Base-by-base conservation (phyloP, 2,113 vertebrate species). In the Forbesichthys papilliferus region DNA sequence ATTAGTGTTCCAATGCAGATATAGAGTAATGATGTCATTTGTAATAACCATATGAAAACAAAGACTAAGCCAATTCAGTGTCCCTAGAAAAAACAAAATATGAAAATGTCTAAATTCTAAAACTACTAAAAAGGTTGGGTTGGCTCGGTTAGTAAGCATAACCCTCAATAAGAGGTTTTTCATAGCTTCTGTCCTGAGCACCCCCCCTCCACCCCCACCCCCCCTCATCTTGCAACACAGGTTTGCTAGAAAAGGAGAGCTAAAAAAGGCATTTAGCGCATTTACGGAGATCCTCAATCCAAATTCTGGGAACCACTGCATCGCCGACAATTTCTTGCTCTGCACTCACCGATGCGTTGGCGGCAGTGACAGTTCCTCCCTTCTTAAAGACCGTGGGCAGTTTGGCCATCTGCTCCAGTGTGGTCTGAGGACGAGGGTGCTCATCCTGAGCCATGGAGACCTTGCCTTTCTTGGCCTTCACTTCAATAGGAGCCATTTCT, bases 401-500 rank as follows among this genome's bases (percentile, higher is more conserved):
- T 64, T 97, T 98, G 2, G 89, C 93, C 89, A 98, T 59, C 20
- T 97, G 94, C 3, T 98, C 96, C 83, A 94, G 61, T 0, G 96
- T 98, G 6, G 94, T 95, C 55, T 98, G 94, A 42, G 98, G 97
- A 48, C 95, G 94, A 0, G 96, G 91, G 64, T 98, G 96, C 75
- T 99, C 98, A 0, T 99, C 98, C n/a, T 93, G 89, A 18, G 93
- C 86, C 93, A 99, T 85, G 1, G 65, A 75, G 79, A 94, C 92
- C 9, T 95, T 96, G 3, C 95, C 96, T 76, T 99, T 99, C 77
- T 73, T 97, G 0, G 88, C 91, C 84, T 99, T 99, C 78, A 98
- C 93, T 48, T 99, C 97, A 52, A 98, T 81, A n/a, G 97, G 95
- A 20, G 85, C 95, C 79, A 99, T 96, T 90, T 99, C 98, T 68